Conservation (phyloP, 2,797 vertebrate species). For the Anniella stebbinsi region DNA sequence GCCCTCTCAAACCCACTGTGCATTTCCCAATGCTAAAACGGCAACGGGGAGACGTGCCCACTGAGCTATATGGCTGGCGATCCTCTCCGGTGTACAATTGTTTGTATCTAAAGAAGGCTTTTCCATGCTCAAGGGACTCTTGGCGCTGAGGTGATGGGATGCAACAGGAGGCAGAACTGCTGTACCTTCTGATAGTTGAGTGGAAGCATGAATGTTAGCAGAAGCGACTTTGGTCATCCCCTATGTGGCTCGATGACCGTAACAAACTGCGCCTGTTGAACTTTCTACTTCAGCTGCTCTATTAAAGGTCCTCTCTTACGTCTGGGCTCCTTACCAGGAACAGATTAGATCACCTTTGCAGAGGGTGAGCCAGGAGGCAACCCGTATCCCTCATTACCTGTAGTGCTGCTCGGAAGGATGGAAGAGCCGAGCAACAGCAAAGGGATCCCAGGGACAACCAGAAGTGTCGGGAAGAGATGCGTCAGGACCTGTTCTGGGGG, state of each 20-base stretch:
- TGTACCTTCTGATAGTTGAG: not conserved
- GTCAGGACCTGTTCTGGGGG: no score
- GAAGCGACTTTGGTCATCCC: not conserved
- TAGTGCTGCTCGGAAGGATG: not conserved
- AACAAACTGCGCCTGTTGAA: no score
- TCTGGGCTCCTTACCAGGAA: not conserved
- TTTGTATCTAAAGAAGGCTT: not conserved
- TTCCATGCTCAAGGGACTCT: not conserved
- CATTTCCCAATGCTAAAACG: not conserved
- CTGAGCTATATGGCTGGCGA: not conserved
- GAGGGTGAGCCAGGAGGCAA: not conserved
- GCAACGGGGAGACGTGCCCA: not conserved
- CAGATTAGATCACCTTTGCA: not conserved
- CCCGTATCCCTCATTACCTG: no score
- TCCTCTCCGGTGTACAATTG: not conserved
- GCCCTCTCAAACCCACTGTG: no score
- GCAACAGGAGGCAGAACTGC: not conserved
- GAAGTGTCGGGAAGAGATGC: no score
- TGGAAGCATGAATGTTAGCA: no score
- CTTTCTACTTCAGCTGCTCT: not conserved
- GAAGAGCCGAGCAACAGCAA: not conserved
- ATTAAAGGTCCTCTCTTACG: not conserved
- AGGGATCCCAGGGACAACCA: no score
- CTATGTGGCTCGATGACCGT: not conserved
- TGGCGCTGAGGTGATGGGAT: not conserved